Evolutionary conservation across 2,888 invertebrate genomes (phyloP), one percentile per base, ranked within the genome.

Genomic region (Lepidocyrtoides sp.): DNA sequence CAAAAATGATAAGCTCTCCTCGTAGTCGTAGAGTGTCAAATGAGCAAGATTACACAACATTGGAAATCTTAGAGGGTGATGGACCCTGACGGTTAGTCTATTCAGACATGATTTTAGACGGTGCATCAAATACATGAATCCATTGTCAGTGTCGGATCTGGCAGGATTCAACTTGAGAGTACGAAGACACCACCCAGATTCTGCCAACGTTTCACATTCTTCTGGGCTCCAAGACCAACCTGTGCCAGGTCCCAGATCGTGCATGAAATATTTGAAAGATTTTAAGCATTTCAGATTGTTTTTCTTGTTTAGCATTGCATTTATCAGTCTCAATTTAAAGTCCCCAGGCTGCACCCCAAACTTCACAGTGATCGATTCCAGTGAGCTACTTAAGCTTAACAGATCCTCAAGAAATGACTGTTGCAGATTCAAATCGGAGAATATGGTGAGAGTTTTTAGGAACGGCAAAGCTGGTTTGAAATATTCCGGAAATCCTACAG

Each of bases 241-340:
- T 0, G 91, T 79, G 0, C 90, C 93, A 12, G 91, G 89, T 0
- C 93, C 93, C 17, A 86, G 85, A 44, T 93, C 92, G 69, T 93
- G 93, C 91, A 93, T 91, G 51, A 93, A 93, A 54, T 93, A 93
- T 48, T 93, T 92, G 23, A 93, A 72, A 12, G 90, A 84, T 48
- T 89, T 89, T 26, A 93, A 44, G 81, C 91, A 77, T 51, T 75
- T 87, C 20, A 93, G 44, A 8, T 92, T 84, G 5, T 14, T 26
- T 36, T 60, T n/a, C 48, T 84, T 89, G 14, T 79, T 79, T n/a
- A 90, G 66, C 72, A 93, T 81, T 17, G 90, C 92, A 1, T 81
- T 29, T 17, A 91, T 72, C 54, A 93, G 66, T 36, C 66, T 75
- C 63, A 79, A 29, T 44, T 93, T 93, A 66, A 93, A 93, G 75